Conservation (phyloP, 2,113 vertebrate species). For the Corydoras sp. region DNA sequence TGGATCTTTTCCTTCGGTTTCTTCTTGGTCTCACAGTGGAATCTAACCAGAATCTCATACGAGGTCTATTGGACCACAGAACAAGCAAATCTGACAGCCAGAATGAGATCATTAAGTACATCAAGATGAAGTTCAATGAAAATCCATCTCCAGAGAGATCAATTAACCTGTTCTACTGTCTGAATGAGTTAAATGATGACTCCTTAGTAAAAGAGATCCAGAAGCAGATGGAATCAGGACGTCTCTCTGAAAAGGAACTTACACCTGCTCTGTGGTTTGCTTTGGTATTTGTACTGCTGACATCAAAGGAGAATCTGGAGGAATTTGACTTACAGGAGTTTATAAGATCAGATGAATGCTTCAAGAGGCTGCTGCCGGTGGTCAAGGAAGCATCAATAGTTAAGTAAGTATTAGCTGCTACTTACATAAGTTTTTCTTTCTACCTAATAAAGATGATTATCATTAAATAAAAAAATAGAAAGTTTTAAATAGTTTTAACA, state of each 20-base stretch:
- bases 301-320: conserved; percentile 28
- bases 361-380: conserved; percentile 4
- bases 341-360: conserved; percentile 28
- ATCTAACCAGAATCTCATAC: conserved; percentile 22
- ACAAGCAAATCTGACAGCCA: neutral
- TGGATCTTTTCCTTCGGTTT: conserved; percentile 25
- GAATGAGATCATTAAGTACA: neutral
- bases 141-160: conserved; percentile 27
- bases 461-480: no score
- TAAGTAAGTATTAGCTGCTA: neutral
- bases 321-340: conserved; percentile 27
- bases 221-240: neutral
- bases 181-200: conserved; percentile 30
- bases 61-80: conserved; percentile 7
- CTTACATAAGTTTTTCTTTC: no score
- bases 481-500: no score
- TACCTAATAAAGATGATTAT: no score
- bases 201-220: conserved; percentile 30
- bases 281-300: conserved; percentile 30
- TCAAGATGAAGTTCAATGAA: conserved; percentile 6
- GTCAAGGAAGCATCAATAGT: neutral
- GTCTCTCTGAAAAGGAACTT: conserved; percentile 14
- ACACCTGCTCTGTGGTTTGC: conserved; percentile 30
- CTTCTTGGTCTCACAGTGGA: conserved; percentile 27
- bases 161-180: conserved; percentile 22